phyloP scores from a whole-genome alignment of 37 sponge, comb jelly and placozoan genomes.

The Hexactinellida sp. region DNA sequence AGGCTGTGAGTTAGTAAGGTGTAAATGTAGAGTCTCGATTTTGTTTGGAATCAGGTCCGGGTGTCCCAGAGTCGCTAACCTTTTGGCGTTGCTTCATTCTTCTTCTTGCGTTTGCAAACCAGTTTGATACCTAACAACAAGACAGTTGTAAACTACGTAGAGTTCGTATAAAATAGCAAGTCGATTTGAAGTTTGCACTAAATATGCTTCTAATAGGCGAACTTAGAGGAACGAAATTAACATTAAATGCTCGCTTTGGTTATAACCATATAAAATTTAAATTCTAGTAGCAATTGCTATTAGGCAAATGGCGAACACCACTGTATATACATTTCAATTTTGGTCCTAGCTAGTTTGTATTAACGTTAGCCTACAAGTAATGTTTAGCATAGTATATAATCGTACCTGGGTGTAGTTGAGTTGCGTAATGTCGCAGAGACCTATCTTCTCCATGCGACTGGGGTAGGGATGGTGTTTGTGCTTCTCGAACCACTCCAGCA shows the following conservation, averaged over 20 bases:
- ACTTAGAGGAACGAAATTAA: too few species aligned
- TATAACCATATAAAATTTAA: too few species aligned
- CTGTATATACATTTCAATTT: too few species aligned
- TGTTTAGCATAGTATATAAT: too few species aligned
- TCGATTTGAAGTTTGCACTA: background rate
- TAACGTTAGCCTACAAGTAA: too few species aligned
- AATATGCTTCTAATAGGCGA: too few species aligned
- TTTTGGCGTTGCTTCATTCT: slow-evolving; percentile 39
- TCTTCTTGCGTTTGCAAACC: slow-evolving; percentile 70
- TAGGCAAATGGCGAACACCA: too few species aligned
- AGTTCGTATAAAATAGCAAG: background rate
- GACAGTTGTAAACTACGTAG: background rate
- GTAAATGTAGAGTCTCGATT: background rate
- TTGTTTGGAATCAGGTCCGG: background rate
- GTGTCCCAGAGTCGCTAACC: slow-evolving; percentile 12
- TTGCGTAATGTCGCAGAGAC: slow-evolving; percentile 53
- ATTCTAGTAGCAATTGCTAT: too few species aligned
- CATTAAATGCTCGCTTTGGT: too few species aligned
- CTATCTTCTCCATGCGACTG: slow-evolving; percentile 55
- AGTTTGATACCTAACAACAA: slow-evolving; percentile 69
- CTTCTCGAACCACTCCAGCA: slow-evolving; percentile 70
- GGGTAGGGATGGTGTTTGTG: slow-evolving; percentile 79
- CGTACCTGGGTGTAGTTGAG: slow-evolving; percentile 73
- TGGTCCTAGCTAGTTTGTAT: too few species aligned
- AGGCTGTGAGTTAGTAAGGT: slow-evolving; percentile 1